phyloP scores from a whole-genome alignment of 2,888 invertebrate genomes.

The Scaptomyza parva region DNA sequence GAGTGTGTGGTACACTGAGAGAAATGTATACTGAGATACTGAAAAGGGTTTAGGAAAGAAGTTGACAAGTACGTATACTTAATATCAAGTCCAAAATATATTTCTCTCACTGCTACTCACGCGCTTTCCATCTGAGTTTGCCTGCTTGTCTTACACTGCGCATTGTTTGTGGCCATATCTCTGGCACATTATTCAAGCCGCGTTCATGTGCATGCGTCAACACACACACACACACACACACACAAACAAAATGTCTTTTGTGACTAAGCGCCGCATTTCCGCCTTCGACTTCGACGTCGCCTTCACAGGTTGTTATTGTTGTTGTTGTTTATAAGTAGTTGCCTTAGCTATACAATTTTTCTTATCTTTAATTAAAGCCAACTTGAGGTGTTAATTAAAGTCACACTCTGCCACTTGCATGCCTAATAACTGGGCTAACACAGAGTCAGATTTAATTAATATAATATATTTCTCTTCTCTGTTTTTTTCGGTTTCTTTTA shows the following conservation, averaged over 20 bases:
- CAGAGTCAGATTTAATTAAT: slow-evolving; percentile 14
- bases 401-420: slow-evolving; percentile 32
- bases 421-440: slow-evolving; percentile 71
- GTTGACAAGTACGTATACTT: background rate
- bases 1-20: slow-evolving; percentile 14
- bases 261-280: slow-evolving; percentile 71
- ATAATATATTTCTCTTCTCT: slow-evolving; percentile 2
- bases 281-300: too few species aligned
- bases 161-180: slow-evolving; percentile 51
- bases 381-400: slow-evolving; percentile 67
- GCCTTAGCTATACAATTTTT: slow-evolving; percentile 1
- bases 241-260: slow-evolving; percentile 49
- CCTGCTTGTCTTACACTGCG: slow-evolving; percentile 14
- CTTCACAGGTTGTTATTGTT: slow-evolving; percentile 14
- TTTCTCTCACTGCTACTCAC: background rate
- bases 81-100: too few species aligned
- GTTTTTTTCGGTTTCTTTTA: background rate
- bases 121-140: background rate
- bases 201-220: slow-evolving; percentile 73
- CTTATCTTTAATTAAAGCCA: slow-evolving; percentile 58
- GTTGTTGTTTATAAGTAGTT: background rate
- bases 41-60: background rate
- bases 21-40: background rate
- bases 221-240: too few species aligned
- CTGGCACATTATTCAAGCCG: slow-evolving; percentile 43